These are phyloP conservation scores for Meteorus colon DNA, from an alignment of 2,888 invertebrate species.

Conservation along the genomic window DNA sequence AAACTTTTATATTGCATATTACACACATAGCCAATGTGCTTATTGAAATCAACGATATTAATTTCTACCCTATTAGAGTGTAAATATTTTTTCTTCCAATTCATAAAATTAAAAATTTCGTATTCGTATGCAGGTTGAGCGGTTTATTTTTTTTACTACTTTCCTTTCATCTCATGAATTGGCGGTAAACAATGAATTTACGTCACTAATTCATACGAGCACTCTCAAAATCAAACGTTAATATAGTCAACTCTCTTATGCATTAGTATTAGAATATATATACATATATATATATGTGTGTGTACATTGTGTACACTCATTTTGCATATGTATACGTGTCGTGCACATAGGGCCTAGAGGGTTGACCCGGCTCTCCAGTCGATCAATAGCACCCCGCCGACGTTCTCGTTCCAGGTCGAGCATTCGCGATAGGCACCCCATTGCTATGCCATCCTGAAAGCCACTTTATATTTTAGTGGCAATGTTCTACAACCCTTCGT, in stretches of 20 bases:
- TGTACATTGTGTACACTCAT: conserved; percentile 30
- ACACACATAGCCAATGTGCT: not conserved
- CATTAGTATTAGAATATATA: not conserved
- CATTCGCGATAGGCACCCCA: conserved; percentile 69
- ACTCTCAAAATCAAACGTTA: not conserved
- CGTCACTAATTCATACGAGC: not conserved
- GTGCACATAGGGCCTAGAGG: conserved; percentile 66
- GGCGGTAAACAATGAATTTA: not conserved
- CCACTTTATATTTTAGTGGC: conserved; percentile 72
- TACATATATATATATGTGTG: conserved; percentile 27
- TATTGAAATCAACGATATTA: not conserved
- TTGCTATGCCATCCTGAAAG: conserved; percentile 70
- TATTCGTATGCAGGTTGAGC: no score
- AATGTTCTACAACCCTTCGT: conserved; percentile 68
- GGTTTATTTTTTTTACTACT: no score
- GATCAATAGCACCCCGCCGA: conserved; percentile 67
- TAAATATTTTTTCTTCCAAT: conserved; percentile 1
- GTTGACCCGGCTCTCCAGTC: conserved; percentile 68
- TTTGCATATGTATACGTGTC: conserved; percentile 47
- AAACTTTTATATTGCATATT: conserved; percentile 50
- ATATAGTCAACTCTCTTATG: not conserved
- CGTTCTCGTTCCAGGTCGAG: conserved; percentile 63
- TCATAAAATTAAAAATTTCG: not conserved
- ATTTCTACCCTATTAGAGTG: not conserved
- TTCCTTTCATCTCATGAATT: not conserved